Conservation (phyloP, 2,797 vertebrate species). For the Danio kyathit region DNA sequence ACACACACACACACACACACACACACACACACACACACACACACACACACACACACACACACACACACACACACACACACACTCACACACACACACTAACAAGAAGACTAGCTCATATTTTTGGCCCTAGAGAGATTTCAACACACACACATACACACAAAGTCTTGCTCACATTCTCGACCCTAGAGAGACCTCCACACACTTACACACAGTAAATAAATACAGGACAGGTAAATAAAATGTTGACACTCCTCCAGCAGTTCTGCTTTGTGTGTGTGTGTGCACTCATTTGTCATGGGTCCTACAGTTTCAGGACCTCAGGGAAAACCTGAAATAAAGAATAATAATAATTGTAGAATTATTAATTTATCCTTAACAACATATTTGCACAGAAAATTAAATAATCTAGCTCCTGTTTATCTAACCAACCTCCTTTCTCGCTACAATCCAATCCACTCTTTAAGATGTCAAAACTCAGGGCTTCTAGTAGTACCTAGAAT, state of each 20-base stretch:
- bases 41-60: conserved; percentile 10
- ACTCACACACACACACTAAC: conserved; percentile 1
- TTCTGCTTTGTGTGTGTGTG: not conserved
- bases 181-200: too few species aligned
- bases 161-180: too few species aligned
- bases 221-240: not conserved
- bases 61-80: conserved; percentile 7
- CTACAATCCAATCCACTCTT: too few species aligned
- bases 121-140: not conserved
- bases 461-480: too few species aligned
- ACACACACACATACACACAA: not conserved
- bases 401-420: too few species aligned
- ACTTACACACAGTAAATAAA: too few species aligned
- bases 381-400: not conserved
- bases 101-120: not conserved
- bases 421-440: too few species aligned
- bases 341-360: too few species aligned
- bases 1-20: conserved; percentile 10
- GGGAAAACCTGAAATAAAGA: not conserved
- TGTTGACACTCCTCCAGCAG: not conserved
- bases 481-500: too few species aligned
- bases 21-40: conserved; percentile 10
- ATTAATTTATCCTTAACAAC: too few species aligned
- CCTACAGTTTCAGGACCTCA: not conserved
- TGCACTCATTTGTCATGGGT: not conserved